Percentiles rank a stretch among this genome's conserved stretches.
These are phyloP conservation scores for Danio kyathit DNA, from an alignment of 2,797 vertebrate species.

Conservation along the genomic window DNA sequence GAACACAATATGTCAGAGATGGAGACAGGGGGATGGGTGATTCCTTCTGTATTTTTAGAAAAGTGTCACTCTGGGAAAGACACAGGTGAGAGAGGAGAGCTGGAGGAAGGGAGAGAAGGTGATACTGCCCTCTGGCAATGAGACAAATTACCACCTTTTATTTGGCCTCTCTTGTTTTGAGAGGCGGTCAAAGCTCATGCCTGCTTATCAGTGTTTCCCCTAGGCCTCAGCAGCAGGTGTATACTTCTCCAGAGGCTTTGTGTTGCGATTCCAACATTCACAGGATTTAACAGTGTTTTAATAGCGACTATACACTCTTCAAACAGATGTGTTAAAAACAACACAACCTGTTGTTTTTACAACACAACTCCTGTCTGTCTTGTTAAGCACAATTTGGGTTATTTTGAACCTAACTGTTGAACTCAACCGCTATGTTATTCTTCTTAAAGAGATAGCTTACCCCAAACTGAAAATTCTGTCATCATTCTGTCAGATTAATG, in stretches of 20 bases:
- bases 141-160: conserved; percentile 69
- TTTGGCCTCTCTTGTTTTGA: conserved; percentile 66
- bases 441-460: no score
- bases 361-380: no score
- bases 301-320: not conserved
- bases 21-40: conserved; percentile 59
- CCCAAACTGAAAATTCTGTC: no score
- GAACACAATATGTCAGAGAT: conserved; percentile 74
- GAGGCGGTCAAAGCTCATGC: conserved; percentile 65
- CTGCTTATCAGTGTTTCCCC: conserved; percentile 66
- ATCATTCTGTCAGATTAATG: no score
- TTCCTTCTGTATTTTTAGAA: conserved; percentile 59
- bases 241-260: not conserved
- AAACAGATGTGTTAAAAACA: no score
- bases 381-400: no score
- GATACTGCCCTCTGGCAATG: conserved; percentile 67
- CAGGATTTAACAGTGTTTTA: conserved; percentile 19
- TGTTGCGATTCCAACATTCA: conserved; percentile 24
- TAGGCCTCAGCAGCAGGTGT: conserved; percentile 49
- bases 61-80: conserved; percentile 65
- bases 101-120: conserved; percentile 68
- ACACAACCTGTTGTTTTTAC: no score
- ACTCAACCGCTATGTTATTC: no score
- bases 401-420: no score
- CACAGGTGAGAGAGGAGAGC: conserved; percentile 68